Evolutionary conservation across 2,113 vertebrate genomes (phyloP).

Genomic region (Coturnix japonica): DNA sequence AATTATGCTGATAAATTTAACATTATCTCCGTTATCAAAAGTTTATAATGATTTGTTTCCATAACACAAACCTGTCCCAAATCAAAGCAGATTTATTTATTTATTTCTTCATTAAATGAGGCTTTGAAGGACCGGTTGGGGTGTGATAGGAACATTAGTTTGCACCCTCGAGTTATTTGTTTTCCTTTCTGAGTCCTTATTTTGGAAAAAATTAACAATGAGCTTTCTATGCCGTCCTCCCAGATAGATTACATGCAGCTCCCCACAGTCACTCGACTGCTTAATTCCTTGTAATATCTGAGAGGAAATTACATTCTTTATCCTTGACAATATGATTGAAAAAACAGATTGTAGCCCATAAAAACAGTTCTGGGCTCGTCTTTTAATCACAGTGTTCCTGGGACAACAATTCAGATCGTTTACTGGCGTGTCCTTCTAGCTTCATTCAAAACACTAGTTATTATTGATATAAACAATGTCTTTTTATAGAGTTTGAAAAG

Average conservation of each 20-base stretch:
- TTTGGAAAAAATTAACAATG: neutral
- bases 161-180: neutral
- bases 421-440: neutral
- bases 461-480: neutral
- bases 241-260: constrained; percentile 20
- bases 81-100: neutral
- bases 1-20: constrained; percentile 14
- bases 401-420: neutral
- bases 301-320: constrained; percentile 14
- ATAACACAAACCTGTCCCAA: neutral
- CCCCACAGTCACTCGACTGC: neutral
- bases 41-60: constrained; percentile 30
- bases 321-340: constrained; percentile 6
- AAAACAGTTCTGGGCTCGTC: neutral
- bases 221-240: neutral
- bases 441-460: neutral
- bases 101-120: neutral
- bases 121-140: neutral
- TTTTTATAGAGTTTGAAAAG: constrained; percentile 40
- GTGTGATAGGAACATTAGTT: neutral
- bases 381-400: neutral
- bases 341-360: neutral
- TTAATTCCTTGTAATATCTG: neutral
- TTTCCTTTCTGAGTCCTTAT: neutral
- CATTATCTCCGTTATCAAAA: constrained; percentile 6